Percentiles rank a stretch among this genome's conserved stretches.
phyloP scores from a whole-genome alignment of 2,113 vertebrate genomes.

The Dendropsophus ebraccatus region DNA sequence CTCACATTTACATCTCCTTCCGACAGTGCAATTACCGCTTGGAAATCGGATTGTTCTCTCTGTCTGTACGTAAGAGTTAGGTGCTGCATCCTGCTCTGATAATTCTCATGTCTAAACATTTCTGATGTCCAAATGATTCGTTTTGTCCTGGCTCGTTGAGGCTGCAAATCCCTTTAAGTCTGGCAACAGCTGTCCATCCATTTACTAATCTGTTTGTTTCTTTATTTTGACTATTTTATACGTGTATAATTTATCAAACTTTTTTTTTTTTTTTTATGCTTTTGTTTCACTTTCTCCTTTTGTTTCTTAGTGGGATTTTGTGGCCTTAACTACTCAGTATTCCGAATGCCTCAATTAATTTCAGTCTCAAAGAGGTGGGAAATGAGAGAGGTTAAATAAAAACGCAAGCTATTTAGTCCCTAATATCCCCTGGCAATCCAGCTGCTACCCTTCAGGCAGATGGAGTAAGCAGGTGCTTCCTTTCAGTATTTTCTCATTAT shows the following conservation, averaged over 20 bases:
- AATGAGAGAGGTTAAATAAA: slow-evolving; percentile 19
- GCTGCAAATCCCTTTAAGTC: slow-evolving; percentile 48
- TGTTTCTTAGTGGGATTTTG: not conserved
- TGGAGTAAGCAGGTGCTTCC: slow-evolving; percentile 39
- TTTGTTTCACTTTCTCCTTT: not conserved
- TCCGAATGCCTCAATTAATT: not conserved
- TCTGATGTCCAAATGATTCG: slow-evolving; percentile 27
- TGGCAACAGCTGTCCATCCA: slow-evolving; percentile 27
- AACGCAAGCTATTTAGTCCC: slow-evolving; percentile 10
- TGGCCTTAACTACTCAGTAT: not conserved
- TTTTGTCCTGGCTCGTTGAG: slow-evolving; percentile 20
- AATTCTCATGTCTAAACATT: slow-evolving; percentile 46
- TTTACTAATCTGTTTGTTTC: slow-evolving; percentile 25
- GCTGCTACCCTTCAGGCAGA: slow-evolving; percentile 41
- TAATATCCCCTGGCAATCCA: slow-evolving; percentile 41
- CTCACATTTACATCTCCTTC: slow-evolving; percentile 38
- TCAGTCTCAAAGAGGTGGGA: not conserved
- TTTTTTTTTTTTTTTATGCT: not conserved
- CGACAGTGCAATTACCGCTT: slow-evolving; percentile 24
- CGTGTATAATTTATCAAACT: not conserved
- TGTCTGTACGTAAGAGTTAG: not conserved
- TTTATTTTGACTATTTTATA: not conserved
- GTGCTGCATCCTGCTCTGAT: slow-evolving; percentile 30
- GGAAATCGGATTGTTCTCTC: slow-evolving; percentile 24
- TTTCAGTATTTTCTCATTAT: slow-evolving; percentile 10